Percentiles rank a stretch among this genome's conserved stretches.
Evolutionary conservation across 2,888 invertebrate species (phyloP).

Genomic region (Seladonia tumulorum): DNA sequence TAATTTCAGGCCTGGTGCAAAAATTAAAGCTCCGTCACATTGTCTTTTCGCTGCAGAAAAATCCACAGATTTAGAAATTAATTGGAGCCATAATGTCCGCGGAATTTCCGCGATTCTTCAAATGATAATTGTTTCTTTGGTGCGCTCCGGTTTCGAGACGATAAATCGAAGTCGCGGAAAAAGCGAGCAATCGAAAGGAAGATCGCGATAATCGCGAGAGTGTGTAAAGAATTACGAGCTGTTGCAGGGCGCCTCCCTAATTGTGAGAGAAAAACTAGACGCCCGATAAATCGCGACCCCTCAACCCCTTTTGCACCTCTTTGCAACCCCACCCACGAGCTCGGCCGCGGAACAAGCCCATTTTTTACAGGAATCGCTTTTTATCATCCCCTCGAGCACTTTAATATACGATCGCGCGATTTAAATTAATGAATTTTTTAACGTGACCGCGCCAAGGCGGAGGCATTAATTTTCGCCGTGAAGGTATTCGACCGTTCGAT

Average conservation of each 20-base stretch:
- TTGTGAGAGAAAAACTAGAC: slow-evolving; percentile 24
- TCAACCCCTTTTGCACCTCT: background rate
- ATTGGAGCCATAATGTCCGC: background rate
- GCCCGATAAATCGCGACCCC: slow-evolving; percentile 30
- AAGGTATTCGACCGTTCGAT: slow-evolving; percentile 10
- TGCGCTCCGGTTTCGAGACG: background rate
- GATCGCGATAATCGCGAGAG: background rate
- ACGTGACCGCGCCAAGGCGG: slow-evolving; percentile 23
- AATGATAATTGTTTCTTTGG: background rate
- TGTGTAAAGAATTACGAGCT: slow-evolving; percentile 11
- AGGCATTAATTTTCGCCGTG: slow-evolving; percentile 14
- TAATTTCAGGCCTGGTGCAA: background rate
- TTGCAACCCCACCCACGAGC: background rate
- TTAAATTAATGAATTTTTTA: slow-evolving; percentile 42
- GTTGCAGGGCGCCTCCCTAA: slow-evolving; percentile 5
- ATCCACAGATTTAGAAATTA: background rate
- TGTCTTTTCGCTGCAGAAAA: background rate
- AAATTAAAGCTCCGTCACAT: background rate
- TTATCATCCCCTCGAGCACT: background rate
- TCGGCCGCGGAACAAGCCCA: background rate
- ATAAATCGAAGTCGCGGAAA: background rate
- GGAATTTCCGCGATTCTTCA: background rate
- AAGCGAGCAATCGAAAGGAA: background rate
- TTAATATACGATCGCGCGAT: slow-evolving; percentile 44
- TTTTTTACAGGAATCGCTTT: slow-evolving; percentile 15